A percentile compares a stretch with the other conserved stretches of the same genome.
phyloP scores from a whole-genome alignment of 2,888 invertebrate genomes.

The Tenthredo distinguenda region DNA sequence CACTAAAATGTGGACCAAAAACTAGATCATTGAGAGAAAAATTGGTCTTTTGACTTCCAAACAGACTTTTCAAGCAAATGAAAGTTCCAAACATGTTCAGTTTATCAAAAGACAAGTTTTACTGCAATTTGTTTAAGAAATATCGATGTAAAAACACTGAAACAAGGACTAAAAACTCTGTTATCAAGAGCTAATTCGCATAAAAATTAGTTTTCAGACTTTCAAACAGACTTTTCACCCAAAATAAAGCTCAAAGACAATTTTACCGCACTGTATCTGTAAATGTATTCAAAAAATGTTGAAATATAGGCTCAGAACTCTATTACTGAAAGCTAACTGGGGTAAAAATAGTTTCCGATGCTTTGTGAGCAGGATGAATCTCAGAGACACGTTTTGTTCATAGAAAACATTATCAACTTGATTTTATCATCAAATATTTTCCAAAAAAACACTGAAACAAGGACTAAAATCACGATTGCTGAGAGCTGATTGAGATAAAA shows the following conservation, averaged over 20 bases:
- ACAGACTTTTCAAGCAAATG: background rate
- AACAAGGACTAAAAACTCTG: background rate
- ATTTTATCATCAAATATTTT: background rate
- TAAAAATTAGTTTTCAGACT: background rate
- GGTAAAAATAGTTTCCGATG: background rate
- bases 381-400: background rate
- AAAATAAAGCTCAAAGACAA: background rate
- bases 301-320: background rate
- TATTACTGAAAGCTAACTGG: background rate
- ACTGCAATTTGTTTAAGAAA: background rate
- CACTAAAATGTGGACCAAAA: background rate
- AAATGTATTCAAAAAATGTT: background rate
- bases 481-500: background rate
- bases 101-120: background rate
- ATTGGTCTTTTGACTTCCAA: background rate
- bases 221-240: background rate
- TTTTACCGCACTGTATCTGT: background rate
- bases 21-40: background rate
- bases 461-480: background rate
- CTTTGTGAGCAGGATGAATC: background rate
- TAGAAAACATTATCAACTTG: background rate
- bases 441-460: background rate
- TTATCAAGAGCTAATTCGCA: background rate
- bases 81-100: background rate
- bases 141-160: background rate